Conservation (phyloP, 2,113 vertebrate genomes). For the Eclectus roratus region DNA sequence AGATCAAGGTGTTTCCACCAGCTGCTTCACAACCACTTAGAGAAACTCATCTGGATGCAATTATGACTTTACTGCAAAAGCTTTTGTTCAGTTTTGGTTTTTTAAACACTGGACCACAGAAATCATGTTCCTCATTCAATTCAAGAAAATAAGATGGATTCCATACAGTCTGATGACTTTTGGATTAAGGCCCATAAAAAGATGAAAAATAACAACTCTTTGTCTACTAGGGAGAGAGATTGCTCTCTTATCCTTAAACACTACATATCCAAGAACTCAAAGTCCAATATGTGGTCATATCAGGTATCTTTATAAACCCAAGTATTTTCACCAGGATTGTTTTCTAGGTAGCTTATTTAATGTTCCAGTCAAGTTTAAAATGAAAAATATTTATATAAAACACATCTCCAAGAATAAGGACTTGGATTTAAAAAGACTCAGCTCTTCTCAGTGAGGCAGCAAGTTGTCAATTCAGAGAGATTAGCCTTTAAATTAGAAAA, state of each 20-base stretch:
- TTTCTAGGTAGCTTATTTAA: neutral
- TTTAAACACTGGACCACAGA: neutral
- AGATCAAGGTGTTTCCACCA: neutral
- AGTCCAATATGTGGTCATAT: neutral
- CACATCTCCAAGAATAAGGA: neutral
- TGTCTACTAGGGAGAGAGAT: neutral
- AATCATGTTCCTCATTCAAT: neutral
- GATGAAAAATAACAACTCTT: neutral
- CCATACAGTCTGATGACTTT: neutral
- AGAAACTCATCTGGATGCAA: slow-evolving; percentile 52
- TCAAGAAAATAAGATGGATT: neutral
- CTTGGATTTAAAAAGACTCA: neutral
- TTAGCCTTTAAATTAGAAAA: neutral
- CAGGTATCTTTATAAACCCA: neutral
- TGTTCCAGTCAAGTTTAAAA: neutral
- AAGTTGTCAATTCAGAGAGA: neutral
- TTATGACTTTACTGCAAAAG: neutral
- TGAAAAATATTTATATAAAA: neutral
- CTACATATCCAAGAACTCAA: neutral
- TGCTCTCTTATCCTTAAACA: neutral
- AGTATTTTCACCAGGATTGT: neutral
- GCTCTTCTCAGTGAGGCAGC: neutral
- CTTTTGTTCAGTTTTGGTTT: neutral
- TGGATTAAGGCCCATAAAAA: neutral
- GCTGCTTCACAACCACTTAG: slow-evolving; percentile 2